phyloP scores from a whole-genome alignment of 2,113 vertebrate genomes.

The Bagarius yarrelli region DNA sequence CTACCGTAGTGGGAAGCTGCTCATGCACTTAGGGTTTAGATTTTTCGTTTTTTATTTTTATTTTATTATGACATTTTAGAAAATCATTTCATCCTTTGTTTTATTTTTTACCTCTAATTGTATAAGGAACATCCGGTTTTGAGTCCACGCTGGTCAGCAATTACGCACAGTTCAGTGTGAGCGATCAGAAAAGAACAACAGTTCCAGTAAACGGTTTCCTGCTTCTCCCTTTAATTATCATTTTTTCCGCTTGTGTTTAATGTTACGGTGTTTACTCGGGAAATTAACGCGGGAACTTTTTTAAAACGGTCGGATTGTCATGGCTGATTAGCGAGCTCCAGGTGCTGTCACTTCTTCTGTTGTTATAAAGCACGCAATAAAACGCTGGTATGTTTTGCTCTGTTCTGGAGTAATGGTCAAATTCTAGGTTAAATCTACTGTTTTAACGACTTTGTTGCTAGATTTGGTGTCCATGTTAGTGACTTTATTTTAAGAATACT shows the following conservation, averaged over 20 bases:
- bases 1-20: conserved; percentile 2
- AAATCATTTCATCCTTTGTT: not conserved
- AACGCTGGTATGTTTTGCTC: not conserved
- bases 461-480: not conserved
- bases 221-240: not conserved
- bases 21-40: not conserved
- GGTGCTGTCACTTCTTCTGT: not conserved
- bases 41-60: not conserved
- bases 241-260: not conserved
- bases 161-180: conserved; percentile 15
- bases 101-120: conserved; percentile 7
- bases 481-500: not conserved
- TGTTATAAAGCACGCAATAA: not conserved
- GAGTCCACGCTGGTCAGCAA: conserved; percentile 23
- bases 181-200: not conserved
- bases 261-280: not conserved
- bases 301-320: not conserved
- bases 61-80: not conserved
- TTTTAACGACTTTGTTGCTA: not conserved
- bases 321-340: not conserved
- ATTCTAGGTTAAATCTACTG: not conserved
- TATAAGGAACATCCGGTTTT: not conserved
- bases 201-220: not conserved
- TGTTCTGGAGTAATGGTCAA: not conserved
- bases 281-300: not conserved